Conservation (phyloP, 2,888 invertebrate genomes). For the Tridacna crocea region DNA sequence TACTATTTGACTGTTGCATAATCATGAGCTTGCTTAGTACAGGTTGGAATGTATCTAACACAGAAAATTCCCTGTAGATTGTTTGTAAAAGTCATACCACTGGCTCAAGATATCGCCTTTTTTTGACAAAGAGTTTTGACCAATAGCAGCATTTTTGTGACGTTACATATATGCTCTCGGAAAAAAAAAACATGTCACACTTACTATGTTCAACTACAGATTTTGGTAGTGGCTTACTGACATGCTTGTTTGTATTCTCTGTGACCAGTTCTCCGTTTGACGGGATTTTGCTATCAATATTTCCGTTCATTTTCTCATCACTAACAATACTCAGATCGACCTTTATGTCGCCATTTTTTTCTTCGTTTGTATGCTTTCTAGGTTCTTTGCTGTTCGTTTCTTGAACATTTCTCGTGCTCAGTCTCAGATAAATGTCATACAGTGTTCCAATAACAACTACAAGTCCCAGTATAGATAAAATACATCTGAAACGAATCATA, state of each 20-base stretch:
- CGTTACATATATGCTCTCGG: too few species aligned
- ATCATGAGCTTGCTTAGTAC: too few species aligned
- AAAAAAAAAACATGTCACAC: background rate
- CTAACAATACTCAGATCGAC: background rate
- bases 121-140: too few species aligned
- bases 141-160: too few species aligned
- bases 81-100: too few species aligned
- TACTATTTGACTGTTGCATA: too few species aligned
- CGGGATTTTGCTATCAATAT: background rate
- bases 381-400: background rate
- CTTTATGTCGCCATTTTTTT: slow-evolving; percentile 2
- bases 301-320: background rate
- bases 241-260: background rate
- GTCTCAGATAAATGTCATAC: slow-evolving; percentile 15
- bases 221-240: background rate
- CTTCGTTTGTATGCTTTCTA: background rate
- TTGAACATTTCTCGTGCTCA: background rate
- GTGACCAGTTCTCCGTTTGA: background rate
- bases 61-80: too few species aligned
- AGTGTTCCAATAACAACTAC: slow-evolving; percentile 10
- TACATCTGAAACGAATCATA: slow-evolving; percentile 8
- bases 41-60: too few species aligned
- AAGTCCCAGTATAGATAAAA: slow-evolving; percentile 7
- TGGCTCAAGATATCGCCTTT: too few species aligned
- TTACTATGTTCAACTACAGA: background rate